Conservation (phyloP, 2,113 vertebrate genomes). For the Cebidichthys violaceus region DNA sequence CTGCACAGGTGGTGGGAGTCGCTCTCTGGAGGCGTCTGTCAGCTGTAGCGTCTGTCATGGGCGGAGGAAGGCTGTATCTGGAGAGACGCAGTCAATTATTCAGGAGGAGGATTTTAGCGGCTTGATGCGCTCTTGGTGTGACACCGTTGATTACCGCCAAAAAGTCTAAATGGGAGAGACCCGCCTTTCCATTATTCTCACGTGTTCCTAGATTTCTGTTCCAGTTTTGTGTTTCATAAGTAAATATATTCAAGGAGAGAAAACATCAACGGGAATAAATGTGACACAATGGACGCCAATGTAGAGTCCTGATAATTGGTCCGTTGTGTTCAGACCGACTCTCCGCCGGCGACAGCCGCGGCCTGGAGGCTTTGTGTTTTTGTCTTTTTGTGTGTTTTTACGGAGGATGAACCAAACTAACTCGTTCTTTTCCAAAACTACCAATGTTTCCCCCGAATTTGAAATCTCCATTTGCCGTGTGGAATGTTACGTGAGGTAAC, state of each 20-base stretch:
- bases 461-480: neutral
- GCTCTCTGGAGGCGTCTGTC: conserved; percentile 55
- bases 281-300: neutral
- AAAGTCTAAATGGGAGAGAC: conserved; percentile 12
- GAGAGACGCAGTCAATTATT: conserved; percentile 57
- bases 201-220: neutral
- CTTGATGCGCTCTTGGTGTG: conserved; percentile 18
- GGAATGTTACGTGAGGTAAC: neutral
- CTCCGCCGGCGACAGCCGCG: neutral
- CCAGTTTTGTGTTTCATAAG: neutral
- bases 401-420: neutral
- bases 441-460: neutral
- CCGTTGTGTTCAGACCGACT: neutral
- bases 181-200: neutral
- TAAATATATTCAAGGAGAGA: neutral
- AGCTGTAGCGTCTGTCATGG: conserved; percentile 40
- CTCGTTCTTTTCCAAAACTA: neutral
- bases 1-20: conserved; percentile 12
- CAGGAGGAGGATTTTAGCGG: conserved; percentile 52
- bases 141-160: neutral
- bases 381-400: neutral
- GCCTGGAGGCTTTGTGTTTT: neutral
- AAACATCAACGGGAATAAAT: neutral
- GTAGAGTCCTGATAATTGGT: neutral
- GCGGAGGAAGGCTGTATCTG: conserved; percentile 30